Conservation (phyloP, 2,888 invertebrate species). For the Catocala nupta region DNA sequence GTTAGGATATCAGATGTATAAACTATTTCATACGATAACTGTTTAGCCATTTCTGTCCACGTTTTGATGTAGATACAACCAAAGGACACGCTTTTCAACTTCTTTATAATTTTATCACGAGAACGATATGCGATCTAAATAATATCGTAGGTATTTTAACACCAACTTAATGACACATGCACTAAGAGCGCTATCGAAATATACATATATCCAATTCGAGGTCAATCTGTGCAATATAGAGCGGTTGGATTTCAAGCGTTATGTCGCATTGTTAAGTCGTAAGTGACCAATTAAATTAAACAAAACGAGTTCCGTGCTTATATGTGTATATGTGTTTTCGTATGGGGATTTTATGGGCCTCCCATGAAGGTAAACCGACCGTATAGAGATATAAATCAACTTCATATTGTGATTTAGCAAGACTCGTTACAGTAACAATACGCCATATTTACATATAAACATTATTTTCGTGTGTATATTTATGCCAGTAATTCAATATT, state of each 20-base stretch:
- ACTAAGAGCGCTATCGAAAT: conserved; percentile 37
- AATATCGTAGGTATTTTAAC: no score
- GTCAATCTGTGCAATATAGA: conserved; percentile 40
- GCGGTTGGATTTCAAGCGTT: conserved; percentile 49
- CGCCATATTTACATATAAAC: conserved; percentile 87
- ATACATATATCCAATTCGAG: conserved; percentile 45
- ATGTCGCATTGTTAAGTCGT: conserved; percentile 53
- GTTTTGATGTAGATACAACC: no score
- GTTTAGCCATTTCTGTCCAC: no score
- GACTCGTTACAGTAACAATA: conserved; percentile 89
- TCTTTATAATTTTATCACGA: not conserved
- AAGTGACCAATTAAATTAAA: conserved; percentile 61
- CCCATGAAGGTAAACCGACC: conserved; percentile 84
- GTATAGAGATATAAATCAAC: conserved; percentile 86
- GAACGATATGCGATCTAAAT: no score
- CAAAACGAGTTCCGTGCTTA: conserved; percentile 39
- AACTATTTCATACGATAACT: no score
- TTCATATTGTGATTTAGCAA: conserved; percentile 88
- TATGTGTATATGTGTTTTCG: conserved; percentile 45
- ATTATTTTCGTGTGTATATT: conserved; percentile 77
- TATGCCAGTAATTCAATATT: conserved; percentile 71
- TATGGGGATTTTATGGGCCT: conserved; percentile 78
- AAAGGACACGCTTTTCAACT: no score
- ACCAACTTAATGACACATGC: conserved; percentile 22
- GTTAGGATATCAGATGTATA: no score